phyloP scores from a whole-genome alignment of 2,113 vertebrate genomes.

The Nibea albiflora region DNA sequence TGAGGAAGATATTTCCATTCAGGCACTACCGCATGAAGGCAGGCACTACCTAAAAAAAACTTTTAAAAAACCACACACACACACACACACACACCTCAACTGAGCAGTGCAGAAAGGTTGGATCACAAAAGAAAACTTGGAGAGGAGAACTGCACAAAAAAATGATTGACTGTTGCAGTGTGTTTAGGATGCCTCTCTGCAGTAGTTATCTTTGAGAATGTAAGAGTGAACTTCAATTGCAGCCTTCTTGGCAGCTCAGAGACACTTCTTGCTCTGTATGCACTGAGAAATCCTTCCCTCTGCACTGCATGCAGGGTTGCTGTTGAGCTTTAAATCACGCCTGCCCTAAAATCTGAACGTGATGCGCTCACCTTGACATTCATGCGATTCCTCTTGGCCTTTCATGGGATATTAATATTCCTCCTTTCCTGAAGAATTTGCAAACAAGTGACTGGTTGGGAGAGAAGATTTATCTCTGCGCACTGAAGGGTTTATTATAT shows the following conservation, averaged over 20 bases:
- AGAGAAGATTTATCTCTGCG: neutral
- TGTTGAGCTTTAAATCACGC: conserved; percentile 1
- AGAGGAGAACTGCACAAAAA: conserved; percentile 18
- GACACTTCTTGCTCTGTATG: conserved; percentile 3
- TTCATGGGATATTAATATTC: conserved; percentile 33
- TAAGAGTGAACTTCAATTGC: conserved; percentile 18
- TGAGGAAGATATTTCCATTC: neutral
- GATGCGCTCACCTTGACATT: conserved; percentile 48
- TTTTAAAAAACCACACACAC: too few relatives aligned
- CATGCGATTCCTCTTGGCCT: conserved; percentile 1
- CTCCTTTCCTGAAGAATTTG: conserved; percentile 11
- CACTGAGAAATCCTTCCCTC: conserved; percentile 5
- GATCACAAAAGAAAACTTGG: neutral
- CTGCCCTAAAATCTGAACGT: conserved; percentile 8
- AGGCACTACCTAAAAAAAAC: neutral
- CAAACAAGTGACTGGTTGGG: conserved; percentile 1
- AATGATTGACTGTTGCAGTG: conserved; percentile 26
- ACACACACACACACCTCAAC: neutral
- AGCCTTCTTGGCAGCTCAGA: conserved; percentile 30
- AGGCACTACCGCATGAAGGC: neutral
- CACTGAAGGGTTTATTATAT: conserved; percentile 6
- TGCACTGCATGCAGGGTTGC: neutral
- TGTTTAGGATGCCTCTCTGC: conserved; percentile 10
- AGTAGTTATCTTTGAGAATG: conserved; percentile 19
- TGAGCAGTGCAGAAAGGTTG: neutral